A percentile compares a stretch with the other conserved stretches of the same genome.
Conservation (phyloP, 2,888 invertebrate genomes). For the Lasioglossum pauxillum region DNA sequence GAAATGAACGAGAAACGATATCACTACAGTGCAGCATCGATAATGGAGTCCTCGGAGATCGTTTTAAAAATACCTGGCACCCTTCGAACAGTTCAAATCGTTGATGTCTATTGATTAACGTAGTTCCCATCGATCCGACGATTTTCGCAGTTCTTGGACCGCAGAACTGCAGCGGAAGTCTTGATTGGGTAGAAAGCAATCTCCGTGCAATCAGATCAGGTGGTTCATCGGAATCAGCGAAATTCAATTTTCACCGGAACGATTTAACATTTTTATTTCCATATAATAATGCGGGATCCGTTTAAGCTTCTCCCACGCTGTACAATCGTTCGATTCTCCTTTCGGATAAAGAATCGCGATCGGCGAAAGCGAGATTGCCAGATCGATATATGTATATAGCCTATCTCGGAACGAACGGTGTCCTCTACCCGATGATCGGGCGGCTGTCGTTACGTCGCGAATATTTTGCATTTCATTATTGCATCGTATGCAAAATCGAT, state of each 20-base stretch:
- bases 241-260: slow-evolving; percentile 25
- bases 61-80: not conserved
- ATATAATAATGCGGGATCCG: slow-evolving; percentile 10
- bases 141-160: not conserved
- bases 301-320: not conserved
- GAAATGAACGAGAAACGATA: not conserved
- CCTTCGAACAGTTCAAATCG: not conserved
- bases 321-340: slow-evolving; percentile 10
- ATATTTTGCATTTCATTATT: slow-evolving; percentile 39
- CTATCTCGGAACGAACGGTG: not conserved
- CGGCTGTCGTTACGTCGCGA: slow-evolving; percentile 12
- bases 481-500: slow-evolving; percentile 46
- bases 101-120: not conserved
- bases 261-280: slow-evolving; percentile 41
- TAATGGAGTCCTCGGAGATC: not conserved
- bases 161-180: slow-evolving; percentile 8
- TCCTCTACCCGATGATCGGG: not conserved
- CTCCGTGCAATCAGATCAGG: slow-evolving; percentile 44
- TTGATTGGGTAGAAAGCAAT: slow-evolving; percentile 37
- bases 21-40: not conserved
- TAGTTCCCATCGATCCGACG: not conserved
- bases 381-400: not conserved
- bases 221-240: slow-evolving; percentile 34
- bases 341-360: slow-evolving; percentile 5
- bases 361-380: not conserved